A percentile compares a stretch with the other conserved stretches of the same genome.
Evolutionary conservation across 2,113 vertebrate genomes (phyloP).

Genomic region (Sinosuthora webbiana): DNA sequence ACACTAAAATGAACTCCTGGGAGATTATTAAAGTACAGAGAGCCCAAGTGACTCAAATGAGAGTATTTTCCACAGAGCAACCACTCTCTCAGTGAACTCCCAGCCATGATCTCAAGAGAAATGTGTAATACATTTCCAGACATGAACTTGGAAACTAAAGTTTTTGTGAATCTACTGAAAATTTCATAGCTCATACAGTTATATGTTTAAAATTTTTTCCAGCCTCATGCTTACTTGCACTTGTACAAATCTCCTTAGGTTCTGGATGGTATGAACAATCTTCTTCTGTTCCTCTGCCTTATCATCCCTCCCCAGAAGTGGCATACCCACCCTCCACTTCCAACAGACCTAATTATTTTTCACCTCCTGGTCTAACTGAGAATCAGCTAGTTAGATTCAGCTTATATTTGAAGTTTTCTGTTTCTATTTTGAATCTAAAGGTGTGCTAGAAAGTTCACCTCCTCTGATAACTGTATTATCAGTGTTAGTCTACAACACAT

Average conservation of each 20-base stretch:
- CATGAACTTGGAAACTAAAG: neutral
- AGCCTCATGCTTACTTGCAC: neutral
- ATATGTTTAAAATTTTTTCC: neutral
- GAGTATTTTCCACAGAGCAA: neutral
- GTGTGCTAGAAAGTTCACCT: neutral
- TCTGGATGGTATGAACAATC: neutral
- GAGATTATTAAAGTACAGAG: neutral
- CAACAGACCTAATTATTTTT: neutral
- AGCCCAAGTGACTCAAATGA: neutral
- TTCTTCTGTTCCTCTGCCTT: neutral
- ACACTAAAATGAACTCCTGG: neutral
- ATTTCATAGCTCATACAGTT: neutral
- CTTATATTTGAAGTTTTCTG: neutral
- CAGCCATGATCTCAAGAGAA: neutral
- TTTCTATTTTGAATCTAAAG: neutral
- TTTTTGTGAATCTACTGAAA: neutral
- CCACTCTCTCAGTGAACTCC: neutral
- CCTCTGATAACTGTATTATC: neutral
- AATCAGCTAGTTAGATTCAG: neutral
- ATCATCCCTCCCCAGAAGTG: neutral
- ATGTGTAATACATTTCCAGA: neutral
- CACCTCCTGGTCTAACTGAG: neutral
- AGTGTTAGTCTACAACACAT: neutral
- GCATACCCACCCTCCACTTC: neutral
- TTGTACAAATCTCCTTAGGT: neutral